A percentile compares a stretch with the other conserved stretches of the same genome.
These are phyloP conservation scores for Stegastes partitus DNA, from an alignment of 2,113 vertebrate genomes.

Conservation along the genomic window DNA sequence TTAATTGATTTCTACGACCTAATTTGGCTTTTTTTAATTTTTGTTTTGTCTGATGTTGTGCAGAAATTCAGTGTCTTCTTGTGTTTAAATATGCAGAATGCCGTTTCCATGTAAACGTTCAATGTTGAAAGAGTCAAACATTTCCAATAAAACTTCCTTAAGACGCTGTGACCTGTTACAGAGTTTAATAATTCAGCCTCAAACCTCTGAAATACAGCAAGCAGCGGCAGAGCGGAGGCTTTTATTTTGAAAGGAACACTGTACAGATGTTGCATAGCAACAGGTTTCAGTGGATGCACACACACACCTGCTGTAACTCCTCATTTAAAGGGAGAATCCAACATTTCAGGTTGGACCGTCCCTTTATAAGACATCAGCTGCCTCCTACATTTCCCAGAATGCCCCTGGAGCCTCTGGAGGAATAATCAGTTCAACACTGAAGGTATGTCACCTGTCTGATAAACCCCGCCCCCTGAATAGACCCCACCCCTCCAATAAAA, in stretches of 20 bases:
- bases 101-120: too few species aligned
- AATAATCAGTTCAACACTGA: background rate
- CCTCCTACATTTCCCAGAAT: constrained; percentile 26
- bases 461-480: constrained; percentile 1
- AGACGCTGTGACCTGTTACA: too few species aligned
- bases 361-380: background rate
- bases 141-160: too few species aligned
- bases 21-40: too few species aligned
- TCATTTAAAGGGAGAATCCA: background rate
- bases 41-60: too few species aligned
- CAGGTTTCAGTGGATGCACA: background rate
- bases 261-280: constrained; percentile 50
- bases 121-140: too few species aligned
- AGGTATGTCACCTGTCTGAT: background rate
- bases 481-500: too few species aligned
- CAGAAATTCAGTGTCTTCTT: too few species aligned
- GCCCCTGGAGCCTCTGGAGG: background rate
- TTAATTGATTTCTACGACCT: too few species aligned
- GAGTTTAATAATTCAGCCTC: too few species aligned
- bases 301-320: background rate
- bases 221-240: background rate
- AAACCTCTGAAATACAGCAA: too few species aligned
- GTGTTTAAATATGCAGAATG: too few species aligned
- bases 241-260: constrained; percentile 53
- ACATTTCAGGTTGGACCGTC: background rate